Evolutionary conservation across 2,888 invertebrate genomes (phyloP), one percentile per base, ranked within the genome.

Genomic region (Zaprionus bogoriensis): DNA sequence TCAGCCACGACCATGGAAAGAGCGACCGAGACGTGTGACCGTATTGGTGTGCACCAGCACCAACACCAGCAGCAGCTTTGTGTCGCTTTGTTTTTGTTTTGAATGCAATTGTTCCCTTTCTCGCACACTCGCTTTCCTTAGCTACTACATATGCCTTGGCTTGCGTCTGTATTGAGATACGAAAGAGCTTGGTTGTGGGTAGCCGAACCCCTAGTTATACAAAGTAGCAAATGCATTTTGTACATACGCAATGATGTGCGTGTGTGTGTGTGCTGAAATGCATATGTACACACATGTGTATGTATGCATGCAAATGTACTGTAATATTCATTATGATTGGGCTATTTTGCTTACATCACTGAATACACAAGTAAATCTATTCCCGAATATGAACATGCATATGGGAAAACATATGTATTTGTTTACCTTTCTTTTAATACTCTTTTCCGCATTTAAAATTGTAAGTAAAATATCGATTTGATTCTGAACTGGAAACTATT

Each of bases 61-160:
- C 45, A 69, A 58, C 17, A 39, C 17, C 42, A 58, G 52, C n/a
- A n/a, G 32, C 32, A 32, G 32, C 20, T 39, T 39, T 39, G 39
- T 39, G 19, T 39, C 39, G 2, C 69, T 71, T 71, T 71, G 73
- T 73, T 71, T 71, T 71, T 71, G 71, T 71, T 71, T 73, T 71
- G 74, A 67, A 71, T 74, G 68, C 63, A 67, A 39, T 73, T 59
- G 54, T 63, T 58, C 74, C 74, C 68, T 71, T 73, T 73, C 58
- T 67, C 36, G 39, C 73, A 67, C 62, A 54, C 70, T 53, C 38
- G 38, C 48, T 47, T 39, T 28, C 53, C 42, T 39, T 41, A 52
- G 47, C 51, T 50, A 51, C n/a, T n/a, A n/a, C n/a, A n/a, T 54
- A 51, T n/a, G 28, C 25, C 27, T 71, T 58, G 45, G 25, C 32